phyloP scores from a whole-genome alignment of 2,113 vertebrate genomes.

The Caracal caracal region DNA sequence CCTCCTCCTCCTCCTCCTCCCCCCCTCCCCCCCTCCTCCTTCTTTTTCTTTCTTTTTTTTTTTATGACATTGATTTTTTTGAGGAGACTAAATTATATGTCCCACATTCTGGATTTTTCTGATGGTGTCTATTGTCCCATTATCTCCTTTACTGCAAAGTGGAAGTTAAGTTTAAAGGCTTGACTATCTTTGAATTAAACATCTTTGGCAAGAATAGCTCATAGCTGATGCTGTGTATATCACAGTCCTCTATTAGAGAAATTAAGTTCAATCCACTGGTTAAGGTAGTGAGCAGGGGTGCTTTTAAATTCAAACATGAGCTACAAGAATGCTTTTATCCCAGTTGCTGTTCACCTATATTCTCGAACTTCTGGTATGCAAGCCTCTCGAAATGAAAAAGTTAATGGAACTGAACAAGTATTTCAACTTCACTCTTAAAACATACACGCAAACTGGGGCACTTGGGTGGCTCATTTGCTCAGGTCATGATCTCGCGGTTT shows the following conservation, averaged over 20 bases:
- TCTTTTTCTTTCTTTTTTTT: neutral
- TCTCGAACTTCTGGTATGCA: neutral
- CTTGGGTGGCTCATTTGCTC: too few relatives aligned
- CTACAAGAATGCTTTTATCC: neutral
- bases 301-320: neutral
- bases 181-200: neutral
- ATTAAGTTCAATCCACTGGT: neutral
- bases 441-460: neutral
- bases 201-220: neutral
- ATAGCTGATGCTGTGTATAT: neutral
- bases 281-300: neutral
- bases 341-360: neutral
- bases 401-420: neutral
- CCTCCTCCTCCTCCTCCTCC: too few relatives aligned
- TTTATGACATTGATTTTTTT: neutral
- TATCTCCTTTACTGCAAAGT: neutral
- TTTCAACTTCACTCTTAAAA: neutral
- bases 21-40: too few relatives aligned
- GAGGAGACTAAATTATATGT: neutral
- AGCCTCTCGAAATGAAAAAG: neutral
- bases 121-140: neutral
- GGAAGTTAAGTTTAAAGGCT: neutral
- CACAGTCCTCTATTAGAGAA: neutral
- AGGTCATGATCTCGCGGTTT: too few relatives aligned
- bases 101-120: neutral